phyloP scores from a whole-genome alignment of 2,888 invertebrate species.

The Petrolisthes cinctipes region DNA sequence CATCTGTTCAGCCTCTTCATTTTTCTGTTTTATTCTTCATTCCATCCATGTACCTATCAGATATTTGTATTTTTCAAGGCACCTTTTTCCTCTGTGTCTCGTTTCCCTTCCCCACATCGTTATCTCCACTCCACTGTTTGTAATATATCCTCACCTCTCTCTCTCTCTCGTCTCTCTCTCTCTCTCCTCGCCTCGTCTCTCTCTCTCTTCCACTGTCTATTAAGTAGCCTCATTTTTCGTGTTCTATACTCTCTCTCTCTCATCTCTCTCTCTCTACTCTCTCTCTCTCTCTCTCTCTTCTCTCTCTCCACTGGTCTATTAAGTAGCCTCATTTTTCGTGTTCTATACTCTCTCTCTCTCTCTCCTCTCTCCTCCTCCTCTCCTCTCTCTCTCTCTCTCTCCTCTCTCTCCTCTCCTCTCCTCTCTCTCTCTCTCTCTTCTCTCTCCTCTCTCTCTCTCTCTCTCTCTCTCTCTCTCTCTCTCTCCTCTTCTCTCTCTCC shows the following conservation, averaged over 20 bases:
- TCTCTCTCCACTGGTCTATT: neutral
- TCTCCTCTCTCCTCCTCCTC: neutral
- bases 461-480: neutral
- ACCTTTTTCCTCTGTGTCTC: neutral
- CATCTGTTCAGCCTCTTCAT: too few relatives aligned
- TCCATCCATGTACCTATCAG: too few relatives aligned
- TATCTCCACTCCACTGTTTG: neutral
- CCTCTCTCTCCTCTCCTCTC: neutral
- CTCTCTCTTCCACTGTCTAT: neutral
- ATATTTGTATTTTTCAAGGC: too few relatives aligned
- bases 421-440: neutral
- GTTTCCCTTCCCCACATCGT: neutral
- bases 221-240: neutral
- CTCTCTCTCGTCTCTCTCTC: neutral
- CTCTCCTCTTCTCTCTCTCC: too few relatives aligned
- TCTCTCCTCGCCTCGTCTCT: neutral
- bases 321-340: neutral
- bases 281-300: neutral
- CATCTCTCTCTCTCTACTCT: neutral
- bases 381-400: neutral
- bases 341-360: neutral
- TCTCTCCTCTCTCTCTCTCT: neutral
- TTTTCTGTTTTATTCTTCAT: too few relatives aligned
- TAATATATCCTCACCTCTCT: too few relatives aligned
- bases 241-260: neutral